Percentiles rank a stretch among this genome's conserved stretches.
These are phyloP conservation scores for Dendroctonus ponderosae DNA, from an alignment of 1,140 invertebrate species.

Conservation along the genomic window DNA sequence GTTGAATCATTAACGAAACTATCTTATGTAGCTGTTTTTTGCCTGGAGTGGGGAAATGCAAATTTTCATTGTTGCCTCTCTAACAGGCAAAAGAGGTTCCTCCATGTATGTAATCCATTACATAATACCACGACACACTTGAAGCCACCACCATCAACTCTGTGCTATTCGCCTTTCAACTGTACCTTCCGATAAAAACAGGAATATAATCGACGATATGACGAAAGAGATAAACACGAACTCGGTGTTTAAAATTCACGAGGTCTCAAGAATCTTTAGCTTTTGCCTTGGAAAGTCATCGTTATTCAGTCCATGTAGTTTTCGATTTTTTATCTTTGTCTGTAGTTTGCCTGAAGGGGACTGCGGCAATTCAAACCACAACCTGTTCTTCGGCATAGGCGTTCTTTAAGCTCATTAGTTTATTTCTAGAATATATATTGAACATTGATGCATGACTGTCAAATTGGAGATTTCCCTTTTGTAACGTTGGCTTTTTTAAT, in stretches of 20 bases:
- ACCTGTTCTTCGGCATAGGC: conserved; percentile 23
- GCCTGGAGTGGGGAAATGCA: too few relatives aligned
- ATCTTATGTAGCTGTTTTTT: too few relatives aligned
- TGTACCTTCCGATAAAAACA: too few relatives aligned
- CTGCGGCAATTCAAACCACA: conserved; percentile 26
- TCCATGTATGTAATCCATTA: too few relatives aligned
- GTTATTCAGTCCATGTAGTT: conserved; percentile 24
- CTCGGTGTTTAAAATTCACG: conserved; percentile 10
- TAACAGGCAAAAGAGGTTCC: too few relatives aligned
- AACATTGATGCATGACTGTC: neutral
- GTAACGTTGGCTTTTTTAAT: neutral
- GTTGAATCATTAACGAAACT: too few relatives aligned
- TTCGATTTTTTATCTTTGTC: conserved; percentile 26
- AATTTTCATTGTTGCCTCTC: too few relatives aligned
- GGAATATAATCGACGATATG: neutral
- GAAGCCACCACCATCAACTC: too few relatives aligned
- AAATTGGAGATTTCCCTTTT: neutral
- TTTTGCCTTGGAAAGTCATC: conserved; percentile 19
- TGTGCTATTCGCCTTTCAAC: too few relatives aligned
- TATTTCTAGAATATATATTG: conserved; percentile 4
- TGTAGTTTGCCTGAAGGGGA: conserved; percentile 14
- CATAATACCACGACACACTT: too few relatives aligned
- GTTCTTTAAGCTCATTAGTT: conserved; percentile 25
- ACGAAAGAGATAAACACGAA: neutral
- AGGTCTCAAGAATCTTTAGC: conserved; percentile 12